Conservation (phyloP, 2,797 vertebrate species). For the Pangasius krempfi region DNA sequence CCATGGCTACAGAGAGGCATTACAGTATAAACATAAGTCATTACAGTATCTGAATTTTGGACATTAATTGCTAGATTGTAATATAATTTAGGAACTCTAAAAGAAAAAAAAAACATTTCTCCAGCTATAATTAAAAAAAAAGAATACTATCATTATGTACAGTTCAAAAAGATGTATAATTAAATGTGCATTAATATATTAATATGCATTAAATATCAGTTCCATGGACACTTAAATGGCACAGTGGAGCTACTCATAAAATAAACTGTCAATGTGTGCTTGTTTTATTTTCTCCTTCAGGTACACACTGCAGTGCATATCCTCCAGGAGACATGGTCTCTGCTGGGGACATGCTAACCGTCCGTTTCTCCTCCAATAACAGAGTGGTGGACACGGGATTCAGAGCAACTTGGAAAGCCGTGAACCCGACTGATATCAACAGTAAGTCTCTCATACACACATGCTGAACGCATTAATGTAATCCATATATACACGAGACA, state of each 20-base stretch:
- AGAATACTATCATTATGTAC: background rate
- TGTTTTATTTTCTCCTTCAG: conserved; percentile 58
- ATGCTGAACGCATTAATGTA: too few relatives aligned
- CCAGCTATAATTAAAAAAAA: background rate
- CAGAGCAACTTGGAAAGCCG: conserved; percentile 69
- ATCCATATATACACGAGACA: background rate
- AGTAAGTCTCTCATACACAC: conserved; percentile 46
- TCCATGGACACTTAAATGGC: background rate
- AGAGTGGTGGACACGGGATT: conserved; percentile 79
- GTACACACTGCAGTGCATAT: conserved; percentile 71
- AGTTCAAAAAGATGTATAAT: background rate
- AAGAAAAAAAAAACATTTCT: background rate
- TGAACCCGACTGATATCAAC: conserved; percentile 68
- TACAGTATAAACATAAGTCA: background rate
- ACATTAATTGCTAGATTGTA: background rate
- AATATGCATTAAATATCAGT: background rate
- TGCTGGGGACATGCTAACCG: conserved; percentile 65
- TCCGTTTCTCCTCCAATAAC: conserved; percentile 75
- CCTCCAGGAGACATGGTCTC: conserved; percentile 72
- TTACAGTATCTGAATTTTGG: background rate
- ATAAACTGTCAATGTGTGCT: background rate
- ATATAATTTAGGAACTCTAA: background rate
- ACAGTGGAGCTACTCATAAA: background rate
- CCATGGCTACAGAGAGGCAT: background rate
- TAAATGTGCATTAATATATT: background rate